Conservation (phyloP, 2,113 vertebrate genomes). For the Galbula dea region DNA sequence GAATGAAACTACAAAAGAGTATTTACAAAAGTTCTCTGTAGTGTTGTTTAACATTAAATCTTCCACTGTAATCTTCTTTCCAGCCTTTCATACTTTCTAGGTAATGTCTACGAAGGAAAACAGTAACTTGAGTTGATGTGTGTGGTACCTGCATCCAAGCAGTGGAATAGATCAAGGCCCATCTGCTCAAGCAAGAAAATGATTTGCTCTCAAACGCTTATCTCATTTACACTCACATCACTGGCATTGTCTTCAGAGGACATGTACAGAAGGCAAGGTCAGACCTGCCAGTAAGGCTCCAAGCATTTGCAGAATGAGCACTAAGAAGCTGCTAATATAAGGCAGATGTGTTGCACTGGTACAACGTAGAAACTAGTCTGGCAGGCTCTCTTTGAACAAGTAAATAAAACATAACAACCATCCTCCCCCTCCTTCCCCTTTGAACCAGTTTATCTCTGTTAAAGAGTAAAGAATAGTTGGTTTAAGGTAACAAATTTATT, state of each 20-base stretch:
- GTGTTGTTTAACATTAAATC: background rate
- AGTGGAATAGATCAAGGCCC: background rate
- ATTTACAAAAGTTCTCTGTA: background rate
- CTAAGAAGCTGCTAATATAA: background rate
- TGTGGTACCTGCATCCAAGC: background rate
- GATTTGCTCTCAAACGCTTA: background rate
- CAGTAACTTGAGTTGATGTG: background rate
- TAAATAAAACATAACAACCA: background rate
- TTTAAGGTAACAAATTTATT: background rate
- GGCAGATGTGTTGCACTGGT: background rate
- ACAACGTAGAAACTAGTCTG: background rate
- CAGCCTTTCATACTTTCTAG: background rate
- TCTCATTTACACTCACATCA: background rate
- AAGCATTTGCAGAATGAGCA: background rate
- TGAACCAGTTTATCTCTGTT: background rate
- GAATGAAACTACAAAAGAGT: background rate
- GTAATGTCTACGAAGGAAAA: background rate
- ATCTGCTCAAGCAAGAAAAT: background rate
- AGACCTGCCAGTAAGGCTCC: background rate
- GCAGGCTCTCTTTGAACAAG: background rate
- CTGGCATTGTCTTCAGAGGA: background rate
- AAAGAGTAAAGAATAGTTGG: background rate
- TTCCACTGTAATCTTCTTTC: background rate
- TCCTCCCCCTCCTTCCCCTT: accelerated
- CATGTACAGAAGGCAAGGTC: background rate